These are phyloP conservation scores for Andrena dorsata DNA, from an alignment of 2,888 invertebrate species.

Conservation along the genomic window DNA sequence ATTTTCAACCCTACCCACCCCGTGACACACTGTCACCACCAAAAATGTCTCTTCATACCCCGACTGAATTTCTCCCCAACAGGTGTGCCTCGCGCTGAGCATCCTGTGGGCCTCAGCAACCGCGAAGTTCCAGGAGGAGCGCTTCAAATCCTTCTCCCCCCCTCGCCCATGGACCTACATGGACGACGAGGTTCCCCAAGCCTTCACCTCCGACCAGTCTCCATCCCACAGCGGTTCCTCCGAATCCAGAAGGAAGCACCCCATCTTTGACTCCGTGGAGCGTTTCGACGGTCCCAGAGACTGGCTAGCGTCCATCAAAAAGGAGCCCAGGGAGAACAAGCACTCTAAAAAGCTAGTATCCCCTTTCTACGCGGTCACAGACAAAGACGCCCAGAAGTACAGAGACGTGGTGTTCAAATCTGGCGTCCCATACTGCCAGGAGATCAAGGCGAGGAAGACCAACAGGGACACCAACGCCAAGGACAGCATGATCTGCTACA, in stretches of 20 bases:
- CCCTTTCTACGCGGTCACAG: constrained; percentile 63
- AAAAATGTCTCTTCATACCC: not conserved
- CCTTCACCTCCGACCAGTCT: constrained; percentile 49
- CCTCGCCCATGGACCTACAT: constrained; percentile 25
- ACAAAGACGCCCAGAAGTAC: constrained; percentile 61
- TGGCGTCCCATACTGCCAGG: constrained; percentile 72
- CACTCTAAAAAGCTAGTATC: constrained; percentile 71
- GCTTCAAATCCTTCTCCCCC: constrained; percentile 49
- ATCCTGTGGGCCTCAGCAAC: constrained; percentile 55
- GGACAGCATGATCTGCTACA: constrained; percentile 85
- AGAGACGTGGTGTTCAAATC: constrained; percentile 69
- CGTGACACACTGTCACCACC: not conserved
- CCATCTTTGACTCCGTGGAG: constrained; percentile 3
- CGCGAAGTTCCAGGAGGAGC: constrained; percentile 60
- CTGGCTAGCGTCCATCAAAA: constrained; percentile 58
- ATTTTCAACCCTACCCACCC: too few relatives aligned
- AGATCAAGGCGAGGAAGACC: constrained; percentile 56
- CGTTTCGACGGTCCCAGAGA: constrained; percentile 29
- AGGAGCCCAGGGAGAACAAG: constrained; percentile 72
- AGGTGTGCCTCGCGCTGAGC: constrained; percentile 67
- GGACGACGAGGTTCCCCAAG: constrained; percentile 40
- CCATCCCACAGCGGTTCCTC: constrained; percentile 36
- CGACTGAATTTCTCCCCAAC: not conserved
- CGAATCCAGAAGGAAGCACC: not conserved
- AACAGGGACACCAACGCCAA: not conserved